phyloP scores from a whole-genome alignment of 2,113 vertebrate genomes.

The Tragulus kanchil region DNA sequence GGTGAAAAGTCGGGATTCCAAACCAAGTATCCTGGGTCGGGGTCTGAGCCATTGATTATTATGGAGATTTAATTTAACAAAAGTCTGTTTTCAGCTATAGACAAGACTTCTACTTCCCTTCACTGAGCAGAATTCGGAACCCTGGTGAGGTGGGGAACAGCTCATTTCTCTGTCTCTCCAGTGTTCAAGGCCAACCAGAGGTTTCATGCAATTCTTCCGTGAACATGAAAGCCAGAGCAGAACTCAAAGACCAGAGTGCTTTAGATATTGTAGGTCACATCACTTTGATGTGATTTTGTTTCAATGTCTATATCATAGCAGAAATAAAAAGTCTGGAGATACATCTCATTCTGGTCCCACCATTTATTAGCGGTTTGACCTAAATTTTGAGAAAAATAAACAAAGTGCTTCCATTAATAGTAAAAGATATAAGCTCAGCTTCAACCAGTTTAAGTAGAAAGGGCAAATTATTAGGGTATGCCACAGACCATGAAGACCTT shows the following conservation, averaged over 20 bases:
- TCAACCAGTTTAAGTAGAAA: neutral
- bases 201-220: constrained; percentile 23
- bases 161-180: neutral
- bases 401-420: neutral
- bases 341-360: no score
- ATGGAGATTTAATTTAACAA: constrained; percentile 2
- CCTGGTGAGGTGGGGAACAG: neutral
- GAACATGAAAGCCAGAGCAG: constrained; percentile 50
- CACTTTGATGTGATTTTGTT: constrained; percentile 75
- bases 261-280: constrained; percentile 72
- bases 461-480: neutral
- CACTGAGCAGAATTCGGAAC: neutral
- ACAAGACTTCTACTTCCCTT: neutral
- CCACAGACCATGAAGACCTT: neutral
- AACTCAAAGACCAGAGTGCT: constrained; percentile 68
- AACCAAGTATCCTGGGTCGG: neutral
- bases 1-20: neutral
- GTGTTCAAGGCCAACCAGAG: neutral
- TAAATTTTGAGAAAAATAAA: no score
- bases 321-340: no score
- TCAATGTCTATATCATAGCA: constrained; percentile 63
- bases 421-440: neutral
- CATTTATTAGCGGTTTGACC: no score
- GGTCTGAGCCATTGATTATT: neutral
- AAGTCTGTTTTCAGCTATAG: neutral